Percentiles rank a stretch among this genome's conserved stretches.
These are phyloP conservation scores for Patella pellucida DNA, from an alignment of 2,888 invertebrate genomes.

Conservation along the genomic window DNA sequence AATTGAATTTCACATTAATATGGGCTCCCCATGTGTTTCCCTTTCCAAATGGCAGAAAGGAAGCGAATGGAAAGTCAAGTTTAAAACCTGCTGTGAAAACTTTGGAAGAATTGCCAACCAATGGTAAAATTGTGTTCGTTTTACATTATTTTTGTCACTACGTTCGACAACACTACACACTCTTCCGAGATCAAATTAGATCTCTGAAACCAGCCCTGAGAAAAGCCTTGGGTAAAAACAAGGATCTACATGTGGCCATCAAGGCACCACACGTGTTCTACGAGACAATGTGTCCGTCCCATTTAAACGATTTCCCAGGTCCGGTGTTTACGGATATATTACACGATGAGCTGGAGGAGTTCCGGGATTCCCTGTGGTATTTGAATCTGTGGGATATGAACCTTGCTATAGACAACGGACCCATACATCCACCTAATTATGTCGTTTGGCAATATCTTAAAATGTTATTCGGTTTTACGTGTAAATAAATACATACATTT, in stretches of 20 bases:
- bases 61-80: not conserved
- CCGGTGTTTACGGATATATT: not conserved
- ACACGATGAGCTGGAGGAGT: not conserved
- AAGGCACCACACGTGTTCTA: not conserved
- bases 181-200: not conserved
- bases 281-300: not conserved
- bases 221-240: not conserved
- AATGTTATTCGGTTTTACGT: not conserved
- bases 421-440: not conserved
- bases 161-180: not conserved
- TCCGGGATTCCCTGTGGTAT: not conserved
- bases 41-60: not conserved
- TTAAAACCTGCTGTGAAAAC: not conserved
- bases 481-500: not conserved
- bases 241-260: not conserved
- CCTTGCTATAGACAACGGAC: not conserved
- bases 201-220: not conserved
- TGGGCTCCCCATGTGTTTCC: not conserved
- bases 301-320: not conserved
- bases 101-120: not conserved
- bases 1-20: not conserved
- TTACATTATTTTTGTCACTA: slow-evolving; percentile 5
- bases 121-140: not conserved
- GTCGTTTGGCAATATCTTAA: not conserved
- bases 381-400: not conserved